These are phyloP conservation scores for Setipinna tenuifilis DNA, from an alignment of 2,797 vertebrate species.

Conservation along the genomic window DNA sequence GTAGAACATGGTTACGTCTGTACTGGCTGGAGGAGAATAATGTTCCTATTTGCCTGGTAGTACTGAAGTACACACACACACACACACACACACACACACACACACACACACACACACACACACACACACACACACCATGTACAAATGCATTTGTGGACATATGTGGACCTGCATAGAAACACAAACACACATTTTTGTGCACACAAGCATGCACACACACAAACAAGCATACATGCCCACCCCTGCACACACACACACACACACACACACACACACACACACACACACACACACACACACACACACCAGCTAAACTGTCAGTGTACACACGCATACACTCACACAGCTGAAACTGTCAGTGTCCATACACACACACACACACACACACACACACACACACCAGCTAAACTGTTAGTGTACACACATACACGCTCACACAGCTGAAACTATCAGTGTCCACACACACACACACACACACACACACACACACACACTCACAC, in stretches of 20 bases:
- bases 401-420: not conserved
- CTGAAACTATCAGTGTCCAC: not conserved
- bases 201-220: not conserved
- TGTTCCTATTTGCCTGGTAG: too few relatives aligned
- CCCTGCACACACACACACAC: not conserved
- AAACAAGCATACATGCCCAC: not conserved
- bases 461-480: not conserved
- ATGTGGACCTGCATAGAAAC: not conserved
- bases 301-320: too few relatives aligned
- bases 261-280: too few relatives aligned
- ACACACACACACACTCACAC: not conserved
- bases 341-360: too few relatives aligned
- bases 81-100: too few relatives aligned
- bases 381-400: not conserved
- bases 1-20: too few relatives aligned
- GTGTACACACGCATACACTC: too few relatives aligned
- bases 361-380: too few relatives aligned
- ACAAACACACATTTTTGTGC: not conserved
- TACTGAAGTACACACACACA: too few relatives aligned
- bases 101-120: too few relatives aligned
- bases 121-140: not conserved
- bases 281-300: too few relatives aligned
- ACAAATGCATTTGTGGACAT: not conserved
- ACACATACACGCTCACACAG: not conserved
- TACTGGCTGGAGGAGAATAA: too few relatives aligned